Conservation (phyloP, 2,113 vertebrate species). For the Lanius collurio region DNA sequence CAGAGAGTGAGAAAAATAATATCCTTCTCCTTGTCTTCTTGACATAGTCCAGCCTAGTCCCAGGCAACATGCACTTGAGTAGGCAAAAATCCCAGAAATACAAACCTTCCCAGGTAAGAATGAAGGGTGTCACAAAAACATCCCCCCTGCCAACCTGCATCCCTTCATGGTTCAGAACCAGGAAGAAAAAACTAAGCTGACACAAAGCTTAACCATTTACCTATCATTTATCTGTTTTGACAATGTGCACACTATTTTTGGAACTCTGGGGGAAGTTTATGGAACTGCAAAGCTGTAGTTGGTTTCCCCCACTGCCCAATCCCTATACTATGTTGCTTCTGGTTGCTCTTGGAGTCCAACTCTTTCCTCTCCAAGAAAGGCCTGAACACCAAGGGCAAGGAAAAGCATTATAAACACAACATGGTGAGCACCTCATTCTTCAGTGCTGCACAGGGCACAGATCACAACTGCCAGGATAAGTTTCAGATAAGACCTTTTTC, state of each 20-base stretch:
- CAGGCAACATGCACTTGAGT: not conserved
- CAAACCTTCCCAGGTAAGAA: not conserved
- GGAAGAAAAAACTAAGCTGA: not conserved
- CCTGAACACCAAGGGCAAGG: not conserved
- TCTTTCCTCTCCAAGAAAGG: not conserved
- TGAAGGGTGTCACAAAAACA: not conserved
- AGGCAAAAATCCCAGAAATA: not conserved
- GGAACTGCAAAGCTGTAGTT: not conserved
- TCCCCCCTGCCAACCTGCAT: rapidly evolving
- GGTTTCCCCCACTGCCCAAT: not conserved
- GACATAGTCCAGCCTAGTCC: not conserved
- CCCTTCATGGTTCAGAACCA: not conserved
- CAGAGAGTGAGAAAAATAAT: not conserved
- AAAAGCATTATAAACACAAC: not conserved
- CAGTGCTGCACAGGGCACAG: not conserved
- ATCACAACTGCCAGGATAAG: not conserved
- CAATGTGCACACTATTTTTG: not conserved
- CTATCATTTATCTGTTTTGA: not conserved
- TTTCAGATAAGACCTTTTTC: not conserved
- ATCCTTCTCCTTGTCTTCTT: not conserved
- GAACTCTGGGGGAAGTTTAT: not conserved
- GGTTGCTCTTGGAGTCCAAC: not conserved
- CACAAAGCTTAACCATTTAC: not conserved
- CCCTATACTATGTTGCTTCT: not conserved
- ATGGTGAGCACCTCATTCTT: rapidly evolving